These are phyloP conservation scores for Catonia carolina DNA, from an alignment of 2,888 invertebrate genomes.

Conservation along the genomic window DNA sequence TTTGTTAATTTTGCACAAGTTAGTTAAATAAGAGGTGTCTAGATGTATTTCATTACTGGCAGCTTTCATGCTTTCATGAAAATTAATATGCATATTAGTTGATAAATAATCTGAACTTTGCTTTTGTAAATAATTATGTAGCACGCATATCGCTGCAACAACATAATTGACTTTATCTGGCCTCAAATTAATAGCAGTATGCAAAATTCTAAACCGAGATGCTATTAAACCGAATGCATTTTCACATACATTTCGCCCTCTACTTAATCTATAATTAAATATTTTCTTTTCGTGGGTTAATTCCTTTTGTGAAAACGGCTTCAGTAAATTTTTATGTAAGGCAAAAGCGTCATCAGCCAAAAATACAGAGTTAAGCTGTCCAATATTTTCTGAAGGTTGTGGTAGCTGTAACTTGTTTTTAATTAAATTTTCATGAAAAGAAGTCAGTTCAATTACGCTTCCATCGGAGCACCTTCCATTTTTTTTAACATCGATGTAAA, in stretches of 20 bases:
- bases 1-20: too few relatives aligned
- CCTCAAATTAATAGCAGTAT: conserved; percentile 4
- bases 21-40: too few relatives aligned
- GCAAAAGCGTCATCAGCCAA: neutral
- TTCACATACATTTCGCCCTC: neutral
- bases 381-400: neutral
- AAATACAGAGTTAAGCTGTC: neutral
- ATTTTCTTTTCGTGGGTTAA: neutral
- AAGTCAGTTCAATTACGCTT: neutral
- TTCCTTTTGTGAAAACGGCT: neutral
- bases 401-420: neutral
- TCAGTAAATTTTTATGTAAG: neutral
- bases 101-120: too few relatives aligned
- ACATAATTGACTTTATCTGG: neutral
- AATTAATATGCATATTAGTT: too few relatives aligned
- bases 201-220: neutral
- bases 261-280: neutral
- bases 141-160: neutral
- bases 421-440: neutral
- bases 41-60: too few relatives aligned
- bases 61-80: too few relatives aligned
- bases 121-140: conserved; percentile 7
- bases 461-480: neutral
- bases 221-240: neutral
- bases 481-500: neutral